Percentiles rank a stretch among this genome's conserved stretches.
Conservation (phyloP, 1,140 invertebrate genomes). For the Proctacanthus coquilletti region DNA sequence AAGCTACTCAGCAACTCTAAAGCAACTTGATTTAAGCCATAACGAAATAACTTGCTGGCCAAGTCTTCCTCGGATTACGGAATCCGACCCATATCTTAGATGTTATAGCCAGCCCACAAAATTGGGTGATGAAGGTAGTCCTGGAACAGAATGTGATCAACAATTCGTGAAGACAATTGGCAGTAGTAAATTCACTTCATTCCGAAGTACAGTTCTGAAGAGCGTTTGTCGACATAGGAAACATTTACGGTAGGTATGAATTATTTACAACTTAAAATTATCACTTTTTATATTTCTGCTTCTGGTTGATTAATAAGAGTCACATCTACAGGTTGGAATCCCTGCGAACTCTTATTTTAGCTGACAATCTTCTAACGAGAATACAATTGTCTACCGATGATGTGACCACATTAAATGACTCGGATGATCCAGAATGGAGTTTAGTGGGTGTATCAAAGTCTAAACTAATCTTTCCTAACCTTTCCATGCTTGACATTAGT, state of each 20-base stretch:
- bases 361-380: constrained; percentile 66
- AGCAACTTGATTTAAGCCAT: constrained; percentile 84
- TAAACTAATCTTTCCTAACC: constrained; percentile 75
- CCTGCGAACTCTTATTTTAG: constrained; percentile 42
- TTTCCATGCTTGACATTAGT: constrained; percentile 90
- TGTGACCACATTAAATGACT: constrained; percentile 29
- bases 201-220: constrained; percentile 56
- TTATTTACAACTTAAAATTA: too few species aligned
- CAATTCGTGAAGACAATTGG: constrained; percentile 11
- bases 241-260: constrained; percentile 64
- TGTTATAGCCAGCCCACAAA: constrained; percentile 45
- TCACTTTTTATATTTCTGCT: too few species aligned
- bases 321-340: constrained; percentile 15
- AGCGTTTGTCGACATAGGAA: constrained; percentile 68
- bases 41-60: constrained; percentile 85
- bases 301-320: too few species aligned
- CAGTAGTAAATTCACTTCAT: constrained; percentile 27
- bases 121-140: constrained; percentile 7
- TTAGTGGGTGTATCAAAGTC: constrained; percentile 35
- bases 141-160: too few species aligned
- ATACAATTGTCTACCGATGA: constrained; percentile 69
- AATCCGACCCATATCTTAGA: constrained; percentile 41
- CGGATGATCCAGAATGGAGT: constrained; percentile 27
- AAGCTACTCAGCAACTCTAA: constrained; percentile 72
- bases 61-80: constrained; percentile 54